Base-by-base conservation (phyloP, 1,140 invertebrate genomes). In the Apis mellifera region DNA sequence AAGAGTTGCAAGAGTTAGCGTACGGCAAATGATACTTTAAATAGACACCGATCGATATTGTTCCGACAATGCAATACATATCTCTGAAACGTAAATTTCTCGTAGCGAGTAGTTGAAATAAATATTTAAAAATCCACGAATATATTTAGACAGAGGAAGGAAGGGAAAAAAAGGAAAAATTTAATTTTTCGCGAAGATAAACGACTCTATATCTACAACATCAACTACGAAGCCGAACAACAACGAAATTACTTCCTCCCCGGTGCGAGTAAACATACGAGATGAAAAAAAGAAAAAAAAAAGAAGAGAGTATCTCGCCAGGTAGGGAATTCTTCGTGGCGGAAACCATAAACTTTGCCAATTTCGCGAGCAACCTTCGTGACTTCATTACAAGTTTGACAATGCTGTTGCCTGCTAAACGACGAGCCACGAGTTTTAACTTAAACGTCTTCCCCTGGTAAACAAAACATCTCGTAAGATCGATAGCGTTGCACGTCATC, bases 401-500 rank as follows among this genome's bases (percentile, higher is more conserved):
- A 26, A 54, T 60, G 4, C 21, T 15, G 7, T 48, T 65, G 5
- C 26, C 52, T n/a, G 3, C 17, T 5, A 9, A 11, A 52, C 23
- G 48, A 23, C 19, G 17, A 52, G 52, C n/a, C 17, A 42, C 9
- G 32, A n/a, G n/a, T n/a, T n/a, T 42, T 26, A 32, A 60, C 32
- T 23, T 65, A 72, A 60, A 68, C 15, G 62, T 62, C 62, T 54
- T 11, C 23, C 32, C 21, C 23, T 1, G 1, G 50, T 42, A 57
- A 60, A 64, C 60, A 54, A 23, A 68, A 42, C 48, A 19, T 17
- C 32, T 64, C 2, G 3, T 9, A 48, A 23, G 52, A 83, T 82
- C 68, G 84, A 86, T 82, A 69, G 12, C 62, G 32, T 42, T 21
- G 23, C 75, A 60, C 64, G 62, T 82, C 73, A 65, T 64, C 74